Evolutionary conservation across 2,888 invertebrate species (phyloP).

Genomic region (Trichogramma dendrolimi): DNA sequence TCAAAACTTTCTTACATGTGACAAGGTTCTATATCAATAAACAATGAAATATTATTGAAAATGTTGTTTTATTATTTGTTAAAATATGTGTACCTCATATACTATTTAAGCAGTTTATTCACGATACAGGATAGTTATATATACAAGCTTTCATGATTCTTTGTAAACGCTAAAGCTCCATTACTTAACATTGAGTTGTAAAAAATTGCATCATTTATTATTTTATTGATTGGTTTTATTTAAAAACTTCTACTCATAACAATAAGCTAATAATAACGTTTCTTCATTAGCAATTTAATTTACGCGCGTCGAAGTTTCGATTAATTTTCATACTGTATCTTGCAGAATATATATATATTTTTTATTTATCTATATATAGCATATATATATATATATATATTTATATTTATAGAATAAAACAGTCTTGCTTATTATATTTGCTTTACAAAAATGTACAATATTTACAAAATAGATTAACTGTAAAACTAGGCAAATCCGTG

Average conservation of each 20-base stretch:
- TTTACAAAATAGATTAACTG: slow-evolving; percentile 25
- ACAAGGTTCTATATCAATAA: slow-evolving; percentile 8
- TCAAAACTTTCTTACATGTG: background rate
- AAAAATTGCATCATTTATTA: slow-evolving; percentile 9
- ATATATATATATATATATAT: slow-evolving; percentile 3
- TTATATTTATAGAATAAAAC: slow-evolving; percentile 18
- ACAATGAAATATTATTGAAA: background rate
- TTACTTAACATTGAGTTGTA: slow-evolving; percentile 19
- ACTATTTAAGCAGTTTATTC: slow-evolving; percentile 20
- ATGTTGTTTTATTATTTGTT: slow-evolving; percentile 13
- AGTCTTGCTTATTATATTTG: slow-evolving; percentile 24
- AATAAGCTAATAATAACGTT: background rate
- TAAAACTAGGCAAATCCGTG: slow-evolving; percentile 19
- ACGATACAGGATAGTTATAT: slow-evolving; percentile 17
- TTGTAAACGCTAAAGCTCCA: slow-evolving; percentile 22
- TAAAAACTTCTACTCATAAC: too few relatives aligned
- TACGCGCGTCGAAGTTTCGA: background rate
- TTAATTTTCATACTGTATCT: slow-evolving; percentile 9
- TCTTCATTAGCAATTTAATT: slow-evolving; percentile 14
- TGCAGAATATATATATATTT: slow-evolving; percentile 11
- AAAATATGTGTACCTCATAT: slow-evolving; percentile 26
- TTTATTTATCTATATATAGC: slow-evolving; percentile 9
- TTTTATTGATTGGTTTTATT: too few relatives aligned
- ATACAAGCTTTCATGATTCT: slow-evolving; percentile 25
- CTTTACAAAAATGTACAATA: slow-evolving; percentile 28